Evolutionary conservation across 2,888 invertebrate species (phyloP).

Genomic region (Lasioglossum lativentre): DNA sequence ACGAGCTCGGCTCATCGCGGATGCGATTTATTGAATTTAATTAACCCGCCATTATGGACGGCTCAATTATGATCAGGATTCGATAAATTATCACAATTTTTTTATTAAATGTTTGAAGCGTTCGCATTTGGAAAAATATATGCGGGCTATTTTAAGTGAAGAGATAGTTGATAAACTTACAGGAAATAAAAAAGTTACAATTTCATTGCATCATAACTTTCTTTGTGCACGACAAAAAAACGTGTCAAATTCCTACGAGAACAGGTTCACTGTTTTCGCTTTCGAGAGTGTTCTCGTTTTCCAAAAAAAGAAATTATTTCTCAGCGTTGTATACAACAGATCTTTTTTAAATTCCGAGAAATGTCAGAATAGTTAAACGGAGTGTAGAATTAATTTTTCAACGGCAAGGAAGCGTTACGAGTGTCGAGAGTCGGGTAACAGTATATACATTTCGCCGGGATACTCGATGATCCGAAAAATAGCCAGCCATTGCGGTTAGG

Average conservation of each 20-base stretch:
- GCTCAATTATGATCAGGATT: not conserved
- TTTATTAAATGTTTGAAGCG: not conserved
- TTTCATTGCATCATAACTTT: too few relatives aligned
- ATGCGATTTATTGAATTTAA: constrained; percentile 44
- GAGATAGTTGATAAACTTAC: too few relatives aligned
- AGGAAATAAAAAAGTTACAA: not conserved
- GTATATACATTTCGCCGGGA: constrained; percentile 25
- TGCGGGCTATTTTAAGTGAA: too few relatives aligned
- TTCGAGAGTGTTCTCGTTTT: not conserved
- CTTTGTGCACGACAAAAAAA: not conserved
- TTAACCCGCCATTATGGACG: not conserved
- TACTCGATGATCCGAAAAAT: constrained; percentile 51
- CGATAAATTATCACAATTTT: not conserved
- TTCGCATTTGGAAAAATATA: too few relatives aligned
- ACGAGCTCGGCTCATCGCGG: not conserved
- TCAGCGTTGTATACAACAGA: too few relatives aligned
- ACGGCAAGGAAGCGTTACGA: not conserved
- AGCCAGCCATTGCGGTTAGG: constrained; percentile 40
- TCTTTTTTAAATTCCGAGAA: not conserved
- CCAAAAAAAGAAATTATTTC: not conserved
- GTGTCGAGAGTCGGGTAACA: constrained; percentile 4
- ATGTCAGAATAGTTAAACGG: not conserved
- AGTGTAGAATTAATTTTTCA: not conserved
- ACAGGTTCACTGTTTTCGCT: not conserved
- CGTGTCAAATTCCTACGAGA: too few relatives aligned